Base-by-base conservation (phyloP, 2,797 vertebrate species). In the Hylomyscus alleni region DNA sequence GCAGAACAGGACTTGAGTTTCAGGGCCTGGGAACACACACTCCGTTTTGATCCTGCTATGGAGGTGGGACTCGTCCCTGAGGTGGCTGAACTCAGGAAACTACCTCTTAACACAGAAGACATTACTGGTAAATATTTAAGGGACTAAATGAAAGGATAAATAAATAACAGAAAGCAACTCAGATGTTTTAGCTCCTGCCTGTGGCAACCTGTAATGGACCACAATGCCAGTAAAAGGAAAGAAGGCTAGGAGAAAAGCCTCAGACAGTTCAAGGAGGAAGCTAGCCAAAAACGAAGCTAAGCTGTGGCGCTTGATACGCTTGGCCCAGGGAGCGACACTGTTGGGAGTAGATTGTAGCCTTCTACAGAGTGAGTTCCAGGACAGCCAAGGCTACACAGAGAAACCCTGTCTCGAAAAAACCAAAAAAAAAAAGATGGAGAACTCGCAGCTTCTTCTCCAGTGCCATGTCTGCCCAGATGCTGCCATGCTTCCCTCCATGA, bases 61-160 rank as follows among this genome's bases (percentile, higher is more conserved):
- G 69, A n/a, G 34, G 67, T 69, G 6, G 67, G 19, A 17, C 34
- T n/a, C 3, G 2, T 8, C 34, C 14, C 34, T n/a, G 31, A n/a
- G 17, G 69, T 37, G 7, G 69, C n/a, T 37, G 69, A 37, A 69
- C 67, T 69, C 15, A n/a, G 67, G 67, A 69, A 69, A 19, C 67
- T n/a, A 69, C 67, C 34, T 69, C 67, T 17, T n/a, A 17, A 69
- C 34, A 19, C 34, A 69, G 72, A 29, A 76, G 56, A 78, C 4
- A 3, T 85, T 6, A 89, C 86, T 58, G 37, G 26, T 96, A 97
- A 90, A 96, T 89, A 93, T 78, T 96, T 95, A 90, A 95, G 76
- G 69, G n/a, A 72, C 20, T 90, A 50, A 87, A 77, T 65, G 62
- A 85, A 95, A 86, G 1, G 2, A 50, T 87, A 96, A 95, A 89